Conservation (phyloP, 2,888 invertebrate species). For the Trissonchulus sp. region DNA sequence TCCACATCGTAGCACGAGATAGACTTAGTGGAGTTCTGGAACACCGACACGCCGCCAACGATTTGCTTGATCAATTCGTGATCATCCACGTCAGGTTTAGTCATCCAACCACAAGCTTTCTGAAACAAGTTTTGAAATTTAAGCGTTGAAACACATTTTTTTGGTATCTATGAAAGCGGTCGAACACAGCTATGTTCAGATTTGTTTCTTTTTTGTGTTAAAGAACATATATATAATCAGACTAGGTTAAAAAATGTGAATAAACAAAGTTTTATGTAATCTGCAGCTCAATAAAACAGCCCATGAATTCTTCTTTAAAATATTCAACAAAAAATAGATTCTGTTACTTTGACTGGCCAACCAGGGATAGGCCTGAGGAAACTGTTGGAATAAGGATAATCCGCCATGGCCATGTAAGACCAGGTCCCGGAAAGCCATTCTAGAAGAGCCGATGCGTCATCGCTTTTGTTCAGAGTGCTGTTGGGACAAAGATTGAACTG, state of each 20-base stretch:
- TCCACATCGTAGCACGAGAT: constrained; percentile 65
- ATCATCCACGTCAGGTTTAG: not conserved
- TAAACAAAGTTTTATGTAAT: no score
- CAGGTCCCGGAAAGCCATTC: constrained; percentile 69
- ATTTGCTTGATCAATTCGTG: constrained; percentile 52
- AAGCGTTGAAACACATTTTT: no score
- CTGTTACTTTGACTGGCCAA: constrained; percentile 69
- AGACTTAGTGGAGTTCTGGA: constrained; percentile 72
- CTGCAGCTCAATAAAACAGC: no score
- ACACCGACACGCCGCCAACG: constrained; percentile 66
- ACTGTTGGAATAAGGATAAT: constrained; percentile 81
- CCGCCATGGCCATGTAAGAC: constrained; percentile 79
- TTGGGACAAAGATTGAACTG: constrained; percentile 68
- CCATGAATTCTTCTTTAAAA: no score
- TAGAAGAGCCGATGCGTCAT: constrained; percentile 61
- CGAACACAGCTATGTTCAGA: no score
- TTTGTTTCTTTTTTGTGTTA: no score
- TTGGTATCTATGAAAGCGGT: no score
- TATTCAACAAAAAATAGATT: no score
- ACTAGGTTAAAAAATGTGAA: no score
- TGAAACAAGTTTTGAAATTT: not conserved
- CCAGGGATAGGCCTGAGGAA: constrained; percentile 72
- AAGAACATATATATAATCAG: no score
- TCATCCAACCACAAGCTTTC: constrained; percentile 9
- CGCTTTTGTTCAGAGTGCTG: constrained; percentile 54